These are phyloP conservation scores for Apantesis nais DNA, from an alignment of 2,888 invertebrate genomes.

Conservation along the genomic window DNA sequence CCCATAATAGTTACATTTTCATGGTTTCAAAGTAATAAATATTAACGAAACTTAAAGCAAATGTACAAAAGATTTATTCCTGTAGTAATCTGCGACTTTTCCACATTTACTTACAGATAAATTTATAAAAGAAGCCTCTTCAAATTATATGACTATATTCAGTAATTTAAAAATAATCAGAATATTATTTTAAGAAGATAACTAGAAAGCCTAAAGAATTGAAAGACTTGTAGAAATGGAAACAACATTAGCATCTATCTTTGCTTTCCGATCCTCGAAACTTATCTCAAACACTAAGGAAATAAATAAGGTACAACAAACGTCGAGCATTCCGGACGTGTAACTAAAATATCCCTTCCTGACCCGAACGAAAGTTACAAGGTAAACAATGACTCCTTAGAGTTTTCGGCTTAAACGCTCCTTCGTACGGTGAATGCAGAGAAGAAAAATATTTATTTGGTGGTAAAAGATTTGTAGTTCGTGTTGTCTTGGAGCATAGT, in stretches of 20 bases:
- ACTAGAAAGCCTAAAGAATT: neutral
- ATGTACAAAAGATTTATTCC: no score
- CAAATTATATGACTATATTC: neutral
- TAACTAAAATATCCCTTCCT: slow-evolving; percentile 60
- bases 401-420: slow-evolving; percentile 49
- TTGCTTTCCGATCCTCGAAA: slow-evolving; percentile 25
- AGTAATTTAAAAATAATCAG: neutral
- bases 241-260: slow-evolving; percentile 8
- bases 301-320: slow-evolving; percentile 48
- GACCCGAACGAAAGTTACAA: slow-evolving; percentile 51
- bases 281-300: slow-evolving; percentile 38
- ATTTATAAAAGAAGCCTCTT: neutral
- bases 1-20: no score
- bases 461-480: slow-evolving; percentile 45
- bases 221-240: neutral
- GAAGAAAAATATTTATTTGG: slow-evolving; percentile 50
- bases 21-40: no score
- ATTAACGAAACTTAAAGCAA: no score
- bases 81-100: neutral
- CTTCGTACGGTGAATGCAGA: slow-evolving; percentile 47
- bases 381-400: slow-evolving; percentile 53
- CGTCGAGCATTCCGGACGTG: slow-evolving; percentile 43
- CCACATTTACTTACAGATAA: neutral
- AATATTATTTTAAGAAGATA: neutral
- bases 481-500: slow-evolving; percentile 4